A percentile compares a stretch with the other conserved stretches of the same genome.
These are phyloP conservation scores for Notospermus geniculatus DNA, from an alignment of 1,140 invertebrate genomes.

Conservation along the genomic window DNA sequence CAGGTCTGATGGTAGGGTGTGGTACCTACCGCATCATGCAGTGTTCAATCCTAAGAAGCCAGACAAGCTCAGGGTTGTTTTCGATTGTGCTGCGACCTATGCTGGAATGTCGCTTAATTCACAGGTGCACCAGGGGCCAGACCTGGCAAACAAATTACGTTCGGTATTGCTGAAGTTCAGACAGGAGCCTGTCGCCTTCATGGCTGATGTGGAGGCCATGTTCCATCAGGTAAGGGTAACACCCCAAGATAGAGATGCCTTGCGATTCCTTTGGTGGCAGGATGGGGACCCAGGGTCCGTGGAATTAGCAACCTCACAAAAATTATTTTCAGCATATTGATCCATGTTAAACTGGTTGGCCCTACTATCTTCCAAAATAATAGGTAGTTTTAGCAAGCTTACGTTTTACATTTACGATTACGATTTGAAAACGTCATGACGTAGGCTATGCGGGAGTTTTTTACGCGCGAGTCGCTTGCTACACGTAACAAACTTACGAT, in stretches of 20 bases:
- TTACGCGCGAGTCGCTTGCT: no score
- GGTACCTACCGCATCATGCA: slow-evolving; percentile 29
- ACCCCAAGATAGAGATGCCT: slow-evolving; percentile 14
- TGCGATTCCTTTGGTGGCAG: slow-evolving; percentile 23
- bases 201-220: slow-evolving; percentile 27
- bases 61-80: slow-evolving; percentile 26
- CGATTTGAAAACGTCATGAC: no score
- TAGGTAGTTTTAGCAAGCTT: no score
- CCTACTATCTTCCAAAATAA: no score
- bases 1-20: neutral
- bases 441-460: no score
- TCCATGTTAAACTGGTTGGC: no score
- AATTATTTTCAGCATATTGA: no score
- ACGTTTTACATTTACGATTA: no score
- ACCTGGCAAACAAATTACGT: slow-evolving; percentile 41
- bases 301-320: no score
- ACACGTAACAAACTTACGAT: no score
- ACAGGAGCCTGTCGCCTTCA: slow-evolving; percentile 25
- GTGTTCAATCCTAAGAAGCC: slow-evolving; percentile 27
- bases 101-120: slow-evolving; percentile 34
- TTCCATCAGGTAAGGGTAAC: slow-evolving; percentile 25
- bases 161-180: slow-evolving; percentile 30
- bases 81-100: slow-evolving; percentile 25
- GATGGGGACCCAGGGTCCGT: slow-evolving; percentile 17
- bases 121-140: slow-evolving; percentile 36